Evolutionary conservation across 2,888 invertebrate genomes (phyloP).

Genomic region (Junonia oenone): DNA sequence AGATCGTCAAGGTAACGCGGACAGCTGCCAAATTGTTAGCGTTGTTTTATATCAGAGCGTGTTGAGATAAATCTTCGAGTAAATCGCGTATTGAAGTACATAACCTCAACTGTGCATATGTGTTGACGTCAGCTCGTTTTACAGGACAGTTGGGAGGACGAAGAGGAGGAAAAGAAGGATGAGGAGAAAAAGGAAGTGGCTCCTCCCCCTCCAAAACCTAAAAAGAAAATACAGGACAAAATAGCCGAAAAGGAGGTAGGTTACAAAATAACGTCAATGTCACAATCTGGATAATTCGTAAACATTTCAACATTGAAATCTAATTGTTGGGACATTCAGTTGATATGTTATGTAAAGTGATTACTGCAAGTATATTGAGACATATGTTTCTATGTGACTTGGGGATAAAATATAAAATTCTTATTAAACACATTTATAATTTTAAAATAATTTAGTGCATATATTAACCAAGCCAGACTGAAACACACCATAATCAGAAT

Average conservation of each 20-base stretch:
- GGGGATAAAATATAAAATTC: too few relatives aligned
- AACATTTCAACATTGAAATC: background rate
- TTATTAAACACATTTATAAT: too few relatives aligned
- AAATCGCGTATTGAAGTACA: constrained; percentile 34
- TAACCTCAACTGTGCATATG: constrained; percentile 67
- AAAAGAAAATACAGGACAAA: constrained; percentile 87
- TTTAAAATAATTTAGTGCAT: too few relatives aligned
- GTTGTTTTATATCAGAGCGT: constrained; percentile 5
- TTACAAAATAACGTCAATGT: constrained; percentile 14
- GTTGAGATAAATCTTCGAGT: constrained; percentile 10
- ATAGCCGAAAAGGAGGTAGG: constrained; percentile 92
- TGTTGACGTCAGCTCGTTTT: constrained; percentile 65
- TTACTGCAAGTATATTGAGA: background rate
- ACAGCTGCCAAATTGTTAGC: constrained; percentile 49
- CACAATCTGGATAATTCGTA: background rate
- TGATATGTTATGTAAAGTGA: background rate
- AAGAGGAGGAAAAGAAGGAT: constrained; percentile 89
- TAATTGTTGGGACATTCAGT: background rate
- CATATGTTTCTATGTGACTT: too few relatives aligned
- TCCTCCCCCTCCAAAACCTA: constrained; percentile 82
- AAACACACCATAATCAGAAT: too few relatives aligned
- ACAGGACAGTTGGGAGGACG: constrained; percentile 97
- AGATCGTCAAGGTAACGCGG: constrained; percentile 86
- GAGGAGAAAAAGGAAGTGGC: constrained; percentile 83
- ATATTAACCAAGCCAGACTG: background rate